phyloP scores from a whole-genome alignment of 2,797 vertebrate species.

The Buceros bicornis region DNA sequence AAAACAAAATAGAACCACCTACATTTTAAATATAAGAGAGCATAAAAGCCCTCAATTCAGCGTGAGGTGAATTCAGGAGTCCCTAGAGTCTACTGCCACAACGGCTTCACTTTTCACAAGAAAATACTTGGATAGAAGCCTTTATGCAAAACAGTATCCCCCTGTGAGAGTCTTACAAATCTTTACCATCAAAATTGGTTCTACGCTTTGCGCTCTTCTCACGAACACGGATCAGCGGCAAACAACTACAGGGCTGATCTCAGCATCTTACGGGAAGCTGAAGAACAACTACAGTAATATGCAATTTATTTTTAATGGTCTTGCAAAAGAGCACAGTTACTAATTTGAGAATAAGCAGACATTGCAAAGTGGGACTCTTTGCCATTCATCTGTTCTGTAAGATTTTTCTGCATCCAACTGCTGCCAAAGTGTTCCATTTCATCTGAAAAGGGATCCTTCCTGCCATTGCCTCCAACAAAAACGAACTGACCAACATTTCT shows the following conservation, averaged over 20 bases:
- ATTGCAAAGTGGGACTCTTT: constrained; percentile 5
- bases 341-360: constrained; percentile 24
- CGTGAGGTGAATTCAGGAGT: not conserved
- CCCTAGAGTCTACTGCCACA: not conserved
- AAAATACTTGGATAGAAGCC: not conserved
- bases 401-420: constrained; percentile 44
- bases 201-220: not conserved
- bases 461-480: not conserved
- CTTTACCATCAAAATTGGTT: not conserved
- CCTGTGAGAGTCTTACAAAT: not conserved
- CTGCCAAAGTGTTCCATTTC: constrained; percentile 38
- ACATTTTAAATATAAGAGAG: not conserved
- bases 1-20: not conserved
- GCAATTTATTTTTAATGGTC: constrained; percentile 37
- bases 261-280: not conserved
- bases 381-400: constrained; percentile 64
- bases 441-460: constrained; percentile 33
- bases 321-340: constrained; percentile 26
- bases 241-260: constrained; percentile 4
- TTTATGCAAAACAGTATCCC: not conserved
- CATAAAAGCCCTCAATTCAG: not conserved
- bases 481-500: constrained; percentile 84
- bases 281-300: constrained; percentile 1
- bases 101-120: not conserved
- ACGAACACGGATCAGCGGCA: not conserved